Percentiles rank a stretch among this genome's conserved stretches.
Conservation (phyloP, 2,888 invertebrate species). For the Mythimna ferrago region DNA sequence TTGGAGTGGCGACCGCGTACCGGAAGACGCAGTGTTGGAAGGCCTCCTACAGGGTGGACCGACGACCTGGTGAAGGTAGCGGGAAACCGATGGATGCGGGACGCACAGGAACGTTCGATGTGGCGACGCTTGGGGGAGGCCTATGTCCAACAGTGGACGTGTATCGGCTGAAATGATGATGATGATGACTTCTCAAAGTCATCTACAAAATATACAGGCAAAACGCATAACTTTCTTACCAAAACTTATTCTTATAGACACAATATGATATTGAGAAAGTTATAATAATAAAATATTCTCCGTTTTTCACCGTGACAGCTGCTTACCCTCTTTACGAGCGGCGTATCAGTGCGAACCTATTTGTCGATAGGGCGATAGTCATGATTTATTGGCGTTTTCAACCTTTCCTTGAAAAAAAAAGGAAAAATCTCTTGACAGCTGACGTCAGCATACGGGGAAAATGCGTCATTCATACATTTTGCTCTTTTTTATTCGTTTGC, state of each 20-base stretch:
- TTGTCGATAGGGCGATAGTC: conserved; percentile 36
- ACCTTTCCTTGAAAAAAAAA: background rate
- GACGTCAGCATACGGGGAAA: conserved; percentile 10
- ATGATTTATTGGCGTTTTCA: conserved; percentile 43
- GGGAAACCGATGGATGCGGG: no score
- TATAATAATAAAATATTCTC: conserved; percentile 11
- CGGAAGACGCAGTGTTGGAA: no score
- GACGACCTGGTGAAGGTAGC: no score
- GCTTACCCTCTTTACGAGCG: conserved; percentile 19
- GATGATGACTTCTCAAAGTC: no score
- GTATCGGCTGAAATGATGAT: no score
- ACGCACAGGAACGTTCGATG: no score
- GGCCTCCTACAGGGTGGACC: no score
- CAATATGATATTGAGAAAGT: background rate
- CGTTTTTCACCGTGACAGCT: conserved; percentile 45
- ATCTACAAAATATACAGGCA: background rate
- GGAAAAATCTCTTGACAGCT: conserved; percentile 25
- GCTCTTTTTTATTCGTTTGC: background rate
- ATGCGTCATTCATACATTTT: background rate
- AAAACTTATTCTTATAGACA: background rate
- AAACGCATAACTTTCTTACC: background rate
- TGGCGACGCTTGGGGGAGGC: no score
- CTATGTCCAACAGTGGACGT: no score
- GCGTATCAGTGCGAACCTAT: conserved; percentile 34
- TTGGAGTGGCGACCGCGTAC: no score